A percentile compares a stretch with the other conserved stretches of the same genome.
These are phyloP conservation scores for Bungarus multicinctus DNA, from an alignment of 2,113 vertebrate species.

Conservation along the genomic window DNA sequence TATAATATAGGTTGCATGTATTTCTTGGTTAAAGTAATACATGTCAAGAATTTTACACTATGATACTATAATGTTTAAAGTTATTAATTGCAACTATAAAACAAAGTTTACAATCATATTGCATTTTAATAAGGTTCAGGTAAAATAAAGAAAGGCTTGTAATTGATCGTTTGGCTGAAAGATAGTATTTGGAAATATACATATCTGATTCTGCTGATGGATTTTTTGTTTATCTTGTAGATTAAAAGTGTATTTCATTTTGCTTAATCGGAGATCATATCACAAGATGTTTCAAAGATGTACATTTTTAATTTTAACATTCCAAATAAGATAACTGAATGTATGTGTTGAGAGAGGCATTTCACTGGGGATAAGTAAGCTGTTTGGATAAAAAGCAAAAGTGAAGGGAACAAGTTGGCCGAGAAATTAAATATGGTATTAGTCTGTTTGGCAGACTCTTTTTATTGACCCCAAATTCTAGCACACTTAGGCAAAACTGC, in stretches of 20 bases:
- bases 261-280: not conserved
- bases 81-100: not conserved
- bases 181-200: not conserved
- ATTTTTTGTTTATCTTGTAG: constrained; percentile 6
- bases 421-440: not conserved
- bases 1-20: not conserved
- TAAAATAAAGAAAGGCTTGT: not conserved
- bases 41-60: not conserved
- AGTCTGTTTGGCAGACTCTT: not conserved
- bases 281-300: not conserved
- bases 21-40: not conserved
- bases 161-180: not conserved
- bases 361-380: not conserved
- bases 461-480: not conserved
- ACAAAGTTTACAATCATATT: not conserved
- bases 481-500: not conserved
- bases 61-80: not conserved
- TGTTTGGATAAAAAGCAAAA: not conserved
- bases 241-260: not conserved
- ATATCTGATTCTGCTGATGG: not conserved
- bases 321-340: constrained; percentile 22
- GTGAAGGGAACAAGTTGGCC: not conserved
- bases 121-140: not conserved
- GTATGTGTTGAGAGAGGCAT: not conserved
- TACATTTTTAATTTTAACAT: constrained; percentile 9